Evolutionary conservation across 2,113 vertebrate genomes (phyloP).

Genomic region (Sphyrna mokarran): DNA sequence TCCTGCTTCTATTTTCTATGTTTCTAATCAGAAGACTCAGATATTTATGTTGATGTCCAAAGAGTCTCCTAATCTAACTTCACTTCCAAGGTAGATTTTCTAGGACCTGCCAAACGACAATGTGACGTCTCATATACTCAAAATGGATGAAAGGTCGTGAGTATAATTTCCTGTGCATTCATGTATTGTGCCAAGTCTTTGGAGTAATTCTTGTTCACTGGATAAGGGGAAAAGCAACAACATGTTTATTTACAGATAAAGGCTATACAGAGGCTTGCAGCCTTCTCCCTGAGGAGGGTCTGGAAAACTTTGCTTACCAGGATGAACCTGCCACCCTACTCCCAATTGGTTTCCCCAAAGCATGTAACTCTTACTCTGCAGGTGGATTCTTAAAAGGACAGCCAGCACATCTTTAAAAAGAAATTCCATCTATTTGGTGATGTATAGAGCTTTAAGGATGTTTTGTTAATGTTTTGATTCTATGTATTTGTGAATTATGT

Average conservation of each 20-base stretch:
- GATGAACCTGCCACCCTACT: too few relatives aligned
- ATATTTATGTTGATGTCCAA: not conserved
- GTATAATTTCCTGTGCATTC: not conserved
- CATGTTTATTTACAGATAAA: too few relatives aligned
- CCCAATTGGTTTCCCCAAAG: too few relatives aligned
- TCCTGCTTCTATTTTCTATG: too few relatives aligned
- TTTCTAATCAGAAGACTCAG: not conserved
- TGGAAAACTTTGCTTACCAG: too few relatives aligned
- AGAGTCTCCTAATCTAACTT: not conserved
- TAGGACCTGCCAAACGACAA: not conserved
- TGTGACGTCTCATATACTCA: not conserved
- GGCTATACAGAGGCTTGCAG: too few relatives aligned
- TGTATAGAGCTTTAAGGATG: not conserved
- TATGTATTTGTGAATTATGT: not conserved
- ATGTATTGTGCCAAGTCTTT: not conserved
- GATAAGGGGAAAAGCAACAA: too few relatives aligned
- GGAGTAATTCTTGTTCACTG: too few relatives aligned
- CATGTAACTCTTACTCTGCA: too few relatives aligned
- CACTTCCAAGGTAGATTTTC: not conserved
- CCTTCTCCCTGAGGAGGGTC: too few relatives aligned
- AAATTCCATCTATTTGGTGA: not conserved
- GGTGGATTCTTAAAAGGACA: too few relatives aligned
- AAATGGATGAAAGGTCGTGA: not conserved
- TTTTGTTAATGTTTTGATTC: not conserved
- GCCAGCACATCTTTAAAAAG: not conserved